These are phyloP conservation scores for Bos indicus DNA, from an alignment of 2,113 vertebrate genomes.

Conservation along the genomic window DNA sequence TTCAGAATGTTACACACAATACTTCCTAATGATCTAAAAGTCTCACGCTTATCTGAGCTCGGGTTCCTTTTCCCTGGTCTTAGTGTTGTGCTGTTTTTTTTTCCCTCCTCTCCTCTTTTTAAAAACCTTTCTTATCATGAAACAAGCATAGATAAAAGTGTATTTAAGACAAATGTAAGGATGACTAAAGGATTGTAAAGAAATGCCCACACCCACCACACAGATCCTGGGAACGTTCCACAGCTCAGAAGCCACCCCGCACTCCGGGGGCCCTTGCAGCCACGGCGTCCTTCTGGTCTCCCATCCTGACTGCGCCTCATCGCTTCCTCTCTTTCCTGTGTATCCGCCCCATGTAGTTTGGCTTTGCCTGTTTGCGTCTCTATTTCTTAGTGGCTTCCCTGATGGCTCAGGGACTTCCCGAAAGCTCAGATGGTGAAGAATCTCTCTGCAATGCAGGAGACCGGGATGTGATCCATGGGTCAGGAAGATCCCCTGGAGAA, in stretches of 20 bases:
- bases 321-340: neutral
- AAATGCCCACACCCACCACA: neutral
- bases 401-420: neutral
- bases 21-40: neutral
- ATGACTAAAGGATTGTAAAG: neutral
- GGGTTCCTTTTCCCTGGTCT: neutral
- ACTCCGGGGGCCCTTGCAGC: neutral
- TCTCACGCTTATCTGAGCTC: neutral
- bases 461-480: accelerated
- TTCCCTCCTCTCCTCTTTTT: neutral
- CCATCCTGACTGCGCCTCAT: accelerated
- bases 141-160: neutral
- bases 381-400: neutral
- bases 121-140: neutral
- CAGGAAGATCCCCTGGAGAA: neutral
- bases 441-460: neutral
- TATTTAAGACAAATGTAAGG: neutral
- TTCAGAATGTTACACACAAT: accelerated
- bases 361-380: neutral
- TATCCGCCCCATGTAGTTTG: no score
- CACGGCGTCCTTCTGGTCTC: neutral
- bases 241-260: neutral
- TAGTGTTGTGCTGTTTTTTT: neutral
- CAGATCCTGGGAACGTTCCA: neutral
- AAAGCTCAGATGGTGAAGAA: neutral